Conservation (phyloP, 2,113 vertebrate genomes). For the Micronisus gabar region DNA sequence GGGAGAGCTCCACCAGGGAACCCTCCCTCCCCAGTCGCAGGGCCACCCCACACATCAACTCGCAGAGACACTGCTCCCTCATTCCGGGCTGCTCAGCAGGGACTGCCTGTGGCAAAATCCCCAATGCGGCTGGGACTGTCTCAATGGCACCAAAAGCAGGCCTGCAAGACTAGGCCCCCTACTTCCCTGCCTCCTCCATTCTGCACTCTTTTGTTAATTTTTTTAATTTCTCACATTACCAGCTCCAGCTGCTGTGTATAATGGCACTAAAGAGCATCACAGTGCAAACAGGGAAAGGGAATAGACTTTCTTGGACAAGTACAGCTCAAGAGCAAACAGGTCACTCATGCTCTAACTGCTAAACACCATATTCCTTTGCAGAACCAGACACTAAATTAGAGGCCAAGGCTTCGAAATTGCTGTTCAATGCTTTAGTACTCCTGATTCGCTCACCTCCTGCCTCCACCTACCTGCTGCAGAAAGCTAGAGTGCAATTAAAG, state of each 20-base stretch:
- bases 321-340: background rate
- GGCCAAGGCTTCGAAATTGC: background rate
- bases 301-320: background rate
- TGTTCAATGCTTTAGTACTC: background rate
- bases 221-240: background rate
- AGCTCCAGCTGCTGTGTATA: background rate
- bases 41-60: rapidly evolving
- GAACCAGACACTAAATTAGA: background rate
- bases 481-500: background rate
- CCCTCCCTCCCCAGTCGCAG: background rate
- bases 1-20: background rate
- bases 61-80: background rate
- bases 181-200: background rate
- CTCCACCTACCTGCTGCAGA: background rate
- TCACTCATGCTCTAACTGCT: background rate
- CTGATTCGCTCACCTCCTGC: background rate
- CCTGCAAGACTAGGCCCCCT: background rate
- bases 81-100: background rate
- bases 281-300: background rate
- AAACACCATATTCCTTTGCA: background rate
- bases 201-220: rapidly evolving
- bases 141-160: background rate
- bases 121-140: rapidly evolving
- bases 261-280: background rate
- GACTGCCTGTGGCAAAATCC: rapidly evolving